phyloP scores from a whole-genome alignment of 2,113 vertebrate genomes.

The Cacatua alba region DNA sequence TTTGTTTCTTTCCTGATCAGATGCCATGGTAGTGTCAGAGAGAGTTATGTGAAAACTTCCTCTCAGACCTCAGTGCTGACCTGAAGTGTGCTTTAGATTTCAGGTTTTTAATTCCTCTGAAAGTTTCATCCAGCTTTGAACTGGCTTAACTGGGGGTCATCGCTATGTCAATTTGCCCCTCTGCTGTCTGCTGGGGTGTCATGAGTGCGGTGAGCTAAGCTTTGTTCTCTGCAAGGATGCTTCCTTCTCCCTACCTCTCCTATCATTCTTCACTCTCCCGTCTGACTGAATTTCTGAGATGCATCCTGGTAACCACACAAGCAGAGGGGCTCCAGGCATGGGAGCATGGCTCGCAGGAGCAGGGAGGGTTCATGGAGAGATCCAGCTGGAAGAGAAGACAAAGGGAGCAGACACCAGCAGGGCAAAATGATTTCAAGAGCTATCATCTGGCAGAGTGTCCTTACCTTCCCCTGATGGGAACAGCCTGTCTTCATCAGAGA shows the following conservation, averaged over 20 bases:
- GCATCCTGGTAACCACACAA: neutral
- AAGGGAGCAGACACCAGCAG: neutral
- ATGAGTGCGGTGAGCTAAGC: neutral
- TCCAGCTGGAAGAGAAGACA: neutral
- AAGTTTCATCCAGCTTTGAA: neutral
- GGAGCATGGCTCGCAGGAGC: neutral
- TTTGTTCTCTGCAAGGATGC: rapidly evolving
- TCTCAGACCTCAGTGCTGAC: neutral
- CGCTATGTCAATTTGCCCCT: rapidly evolving
- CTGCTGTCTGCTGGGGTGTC: neutral
- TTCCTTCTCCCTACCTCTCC: neutral
- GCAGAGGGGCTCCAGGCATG: neutral
- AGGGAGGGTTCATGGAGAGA: neutral
- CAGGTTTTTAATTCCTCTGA: neutral
- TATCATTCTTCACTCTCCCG: neutral
- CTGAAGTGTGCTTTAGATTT: neutral
- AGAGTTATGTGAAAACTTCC: neutral
- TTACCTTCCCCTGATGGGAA: neutral
- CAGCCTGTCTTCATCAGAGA: neutral
- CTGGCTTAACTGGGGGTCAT: neutral
- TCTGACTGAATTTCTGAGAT: neutral
- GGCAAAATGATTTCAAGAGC: neutral
- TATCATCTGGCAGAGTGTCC: neutral
- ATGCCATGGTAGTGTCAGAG: neutral
- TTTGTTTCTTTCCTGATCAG: neutral